These are phyloP conservation scores for Thomomys bottae DNA, from an alignment of 2,113 vertebrate species.

Conservation along the genomic window DNA sequence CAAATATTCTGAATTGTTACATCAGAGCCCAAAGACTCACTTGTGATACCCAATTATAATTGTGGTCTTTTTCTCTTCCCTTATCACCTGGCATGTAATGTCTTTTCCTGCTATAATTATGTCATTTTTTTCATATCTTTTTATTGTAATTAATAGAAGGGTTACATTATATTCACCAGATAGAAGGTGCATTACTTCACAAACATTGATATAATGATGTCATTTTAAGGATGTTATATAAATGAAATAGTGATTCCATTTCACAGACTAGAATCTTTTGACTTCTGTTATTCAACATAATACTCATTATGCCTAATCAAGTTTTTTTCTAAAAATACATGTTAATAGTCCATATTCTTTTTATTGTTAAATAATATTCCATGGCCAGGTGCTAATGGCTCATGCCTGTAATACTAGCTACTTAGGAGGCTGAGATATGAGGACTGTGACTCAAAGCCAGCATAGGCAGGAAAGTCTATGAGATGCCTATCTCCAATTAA, in stretches of 20 bases:
- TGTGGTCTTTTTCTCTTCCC: neutral
- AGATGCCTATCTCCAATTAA: no score
- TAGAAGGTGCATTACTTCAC: no score
- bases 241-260: neutral
- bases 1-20: neutral
- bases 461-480: no score
- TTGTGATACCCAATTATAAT: neutral
- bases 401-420: no score
- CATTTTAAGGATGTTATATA: slow-evolving; percentile 3
- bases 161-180: no score
- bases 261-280: neutral
- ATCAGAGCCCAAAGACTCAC: neutral
- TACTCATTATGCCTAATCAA: neutral
- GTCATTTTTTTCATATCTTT: no score
- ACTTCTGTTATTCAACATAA: neutral
- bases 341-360: slow-evolving; percentile 2
- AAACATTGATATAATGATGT: slow-evolving; percentile 10
- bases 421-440: no score
- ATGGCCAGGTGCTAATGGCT: neutral
- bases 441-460: no score
- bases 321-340: neutral
- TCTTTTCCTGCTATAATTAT: slow-evolving; percentile 33
- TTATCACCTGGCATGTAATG: neutral
- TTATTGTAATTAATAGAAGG: no score
- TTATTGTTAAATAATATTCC: slow-evolving; percentile 39